A percentile compares a stretch with the other conserved stretches of the same genome.
These are phyloP conservation scores for Iguana delicatissima DNA, from an alignment of 2,797 vertebrate species.

Conservation along the genomic window DNA sequence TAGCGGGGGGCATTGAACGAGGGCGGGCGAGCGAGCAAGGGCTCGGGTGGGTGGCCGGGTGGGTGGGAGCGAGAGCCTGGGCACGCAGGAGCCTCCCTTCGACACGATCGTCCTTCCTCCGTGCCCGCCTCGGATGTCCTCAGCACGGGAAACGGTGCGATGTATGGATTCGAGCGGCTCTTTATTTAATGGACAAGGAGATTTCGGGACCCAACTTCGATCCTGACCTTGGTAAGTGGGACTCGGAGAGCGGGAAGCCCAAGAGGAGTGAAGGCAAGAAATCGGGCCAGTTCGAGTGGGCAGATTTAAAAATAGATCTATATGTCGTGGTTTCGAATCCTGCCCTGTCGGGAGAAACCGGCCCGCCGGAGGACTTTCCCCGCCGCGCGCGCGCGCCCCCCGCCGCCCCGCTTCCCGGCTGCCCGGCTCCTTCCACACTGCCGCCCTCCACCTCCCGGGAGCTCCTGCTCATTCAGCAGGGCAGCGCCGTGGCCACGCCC, in stretches of 20 bases:
- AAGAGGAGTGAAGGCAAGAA: not conserved
- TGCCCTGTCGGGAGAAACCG: no score
- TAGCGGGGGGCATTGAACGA: not conserved
- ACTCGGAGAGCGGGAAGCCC: not conserved
- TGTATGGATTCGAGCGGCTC: not conserved
- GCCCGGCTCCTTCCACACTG: constrained; percentile 6
- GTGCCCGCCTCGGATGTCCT: not conserved
- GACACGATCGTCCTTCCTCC: constrained; percentile 5
- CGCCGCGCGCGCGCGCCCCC: not conserved
- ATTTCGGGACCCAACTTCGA: not conserved
- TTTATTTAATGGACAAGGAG: no score
- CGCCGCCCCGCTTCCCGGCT: not conserved
- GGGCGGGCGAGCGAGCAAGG: not conserved
- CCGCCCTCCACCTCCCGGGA: constrained; percentile 33
- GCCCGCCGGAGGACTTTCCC: not conserved
- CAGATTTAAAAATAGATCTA: no score
- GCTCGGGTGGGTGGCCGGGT: not conserved
- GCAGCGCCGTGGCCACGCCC: constrained; percentile 25
- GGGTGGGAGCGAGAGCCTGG: not conserved
- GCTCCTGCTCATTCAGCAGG: constrained; percentile 36
- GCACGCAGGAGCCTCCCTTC: not conserved
- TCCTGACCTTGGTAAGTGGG: constrained; percentile 12
- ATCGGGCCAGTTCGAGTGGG: no score
- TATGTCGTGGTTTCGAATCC: no score
- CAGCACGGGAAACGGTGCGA: not conserved